A percentile compares a stretch with the other conserved stretches of the same genome.
Evolutionary conservation across 2,113 vertebrate species (phyloP).

Genomic region (Trichechus manatus): DNA sequence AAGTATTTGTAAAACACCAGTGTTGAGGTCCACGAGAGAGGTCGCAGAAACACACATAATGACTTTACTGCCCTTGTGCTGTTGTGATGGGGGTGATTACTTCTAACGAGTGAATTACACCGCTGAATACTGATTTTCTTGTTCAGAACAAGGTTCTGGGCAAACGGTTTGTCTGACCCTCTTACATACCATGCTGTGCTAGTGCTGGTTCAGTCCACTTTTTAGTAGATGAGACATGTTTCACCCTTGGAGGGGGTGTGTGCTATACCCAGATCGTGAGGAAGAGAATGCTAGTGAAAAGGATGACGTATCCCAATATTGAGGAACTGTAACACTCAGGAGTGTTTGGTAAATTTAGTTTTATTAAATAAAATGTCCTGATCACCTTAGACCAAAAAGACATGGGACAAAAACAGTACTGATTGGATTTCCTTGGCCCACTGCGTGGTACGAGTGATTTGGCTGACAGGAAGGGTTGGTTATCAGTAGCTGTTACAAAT

Average conservation of each 20-base stretch:
- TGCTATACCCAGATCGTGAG: background rate
- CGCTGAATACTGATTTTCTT: conserved; percentile 57
- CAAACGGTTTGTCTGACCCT: conserved; percentile 29
- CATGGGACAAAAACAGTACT: background rate
- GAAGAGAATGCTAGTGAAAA: background rate
- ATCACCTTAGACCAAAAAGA: background rate
- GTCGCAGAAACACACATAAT: conserved; percentile 36
- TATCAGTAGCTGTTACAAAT: background rate
- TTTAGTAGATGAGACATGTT: background rate
- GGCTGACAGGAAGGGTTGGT: background rate
- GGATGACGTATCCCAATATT: background rate
- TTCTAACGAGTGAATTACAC: conserved; percentile 61
- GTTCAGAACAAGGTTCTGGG: conserved; percentile 28
- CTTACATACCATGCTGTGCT: background rate
- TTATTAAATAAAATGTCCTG: background rate
- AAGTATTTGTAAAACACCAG: background rate
- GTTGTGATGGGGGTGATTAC: conserved; percentile 6
- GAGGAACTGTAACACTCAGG: rapidly evolving
- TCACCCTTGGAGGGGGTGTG: background rate
- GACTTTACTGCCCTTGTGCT: conserved; percentile 39
- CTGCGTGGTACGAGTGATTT: background rate
- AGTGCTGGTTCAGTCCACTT: background rate
- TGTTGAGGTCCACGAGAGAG: background rate
- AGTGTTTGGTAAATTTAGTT: background rate
- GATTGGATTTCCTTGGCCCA: conserved; percentile 18